phyloP scores from a whole-genome alignment of 2,888 invertebrate species.

The Bruchidius siliquastri region DNA sequence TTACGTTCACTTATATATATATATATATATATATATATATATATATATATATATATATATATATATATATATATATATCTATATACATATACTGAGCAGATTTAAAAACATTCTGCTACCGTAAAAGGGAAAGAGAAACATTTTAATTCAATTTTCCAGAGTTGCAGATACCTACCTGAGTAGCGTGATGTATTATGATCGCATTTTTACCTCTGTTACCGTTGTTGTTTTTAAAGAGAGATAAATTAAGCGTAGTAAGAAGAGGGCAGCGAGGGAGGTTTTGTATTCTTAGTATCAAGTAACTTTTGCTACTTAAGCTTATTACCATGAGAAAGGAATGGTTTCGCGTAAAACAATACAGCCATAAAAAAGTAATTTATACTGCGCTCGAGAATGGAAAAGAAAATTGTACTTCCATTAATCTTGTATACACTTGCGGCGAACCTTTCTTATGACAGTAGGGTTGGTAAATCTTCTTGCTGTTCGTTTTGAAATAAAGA shows the following conservation, averaged over 20 bases:
- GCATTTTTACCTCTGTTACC: neutral
- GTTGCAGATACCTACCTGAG: neutral
- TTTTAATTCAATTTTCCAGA: neutral
- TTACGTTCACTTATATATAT: no score
- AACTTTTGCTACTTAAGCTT: neutral
- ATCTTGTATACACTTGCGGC: neutral
- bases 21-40: no score
- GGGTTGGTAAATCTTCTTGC: neutral
- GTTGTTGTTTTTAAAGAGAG: neutral
- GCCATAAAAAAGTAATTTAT: neutral
- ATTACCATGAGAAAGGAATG: neutral
- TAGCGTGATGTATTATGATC: neutral
- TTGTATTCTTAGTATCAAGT: neutral
- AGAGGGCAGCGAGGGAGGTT: neutral
- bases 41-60: no score
- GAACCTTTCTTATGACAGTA: neutral
- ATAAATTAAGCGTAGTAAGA: neutral
- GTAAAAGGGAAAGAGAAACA: neutral
- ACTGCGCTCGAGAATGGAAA: neutral
- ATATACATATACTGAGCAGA: no score
- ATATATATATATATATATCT: no score
- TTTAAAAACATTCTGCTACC: no score
- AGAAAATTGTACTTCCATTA: neutral
- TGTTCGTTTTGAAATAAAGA: neutral
- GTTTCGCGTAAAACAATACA: neutral